Percentiles rank a stretch among this genome's conserved stretches.
These are phyloP conservation scores for Apodemus sylvaticus DNA, from an alignment of 2,113 vertebrate genomes.

Conservation along the genomic window DNA sequence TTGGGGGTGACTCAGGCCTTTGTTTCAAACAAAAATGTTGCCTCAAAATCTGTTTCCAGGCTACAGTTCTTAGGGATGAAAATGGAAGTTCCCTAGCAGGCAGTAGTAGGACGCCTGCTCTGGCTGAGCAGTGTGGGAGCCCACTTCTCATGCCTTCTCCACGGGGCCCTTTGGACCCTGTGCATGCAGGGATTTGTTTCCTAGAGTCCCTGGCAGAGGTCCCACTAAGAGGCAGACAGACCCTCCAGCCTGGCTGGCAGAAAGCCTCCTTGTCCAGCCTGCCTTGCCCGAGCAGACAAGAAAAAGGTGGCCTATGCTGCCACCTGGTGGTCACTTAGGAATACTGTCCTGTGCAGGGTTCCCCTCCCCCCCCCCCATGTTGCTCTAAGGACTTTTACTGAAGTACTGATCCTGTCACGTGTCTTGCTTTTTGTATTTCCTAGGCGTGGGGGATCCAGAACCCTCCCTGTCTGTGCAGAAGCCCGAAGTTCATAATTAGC, in stretches of 20 bases:
- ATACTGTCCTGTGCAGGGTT: neutral
- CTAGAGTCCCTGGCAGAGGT: neutral
- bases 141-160: neutral
- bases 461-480: neutral
- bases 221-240: no score
- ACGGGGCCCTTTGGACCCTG: neutral
- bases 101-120: neutral
- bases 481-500: neutral
- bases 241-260: neutral
- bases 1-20: neutral
- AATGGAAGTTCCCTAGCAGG: neutral
- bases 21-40: neutral
- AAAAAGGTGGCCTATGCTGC: conserved; percentile 71
- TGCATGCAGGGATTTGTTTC: neutral
- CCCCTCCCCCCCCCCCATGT: no score
- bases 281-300: neutral
- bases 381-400: neutral
- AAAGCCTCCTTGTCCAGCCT: rapidly evolving
- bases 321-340: conserved; percentile 56
- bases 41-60: neutral
- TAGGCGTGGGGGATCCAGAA: neutral
- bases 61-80: neutral
- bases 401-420: neutral
- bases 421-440: neutral
- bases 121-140: neutral